phyloP scores from a whole-genome alignment of 1,140 invertebrate genomes.

The Microplitis mediator region DNA sequence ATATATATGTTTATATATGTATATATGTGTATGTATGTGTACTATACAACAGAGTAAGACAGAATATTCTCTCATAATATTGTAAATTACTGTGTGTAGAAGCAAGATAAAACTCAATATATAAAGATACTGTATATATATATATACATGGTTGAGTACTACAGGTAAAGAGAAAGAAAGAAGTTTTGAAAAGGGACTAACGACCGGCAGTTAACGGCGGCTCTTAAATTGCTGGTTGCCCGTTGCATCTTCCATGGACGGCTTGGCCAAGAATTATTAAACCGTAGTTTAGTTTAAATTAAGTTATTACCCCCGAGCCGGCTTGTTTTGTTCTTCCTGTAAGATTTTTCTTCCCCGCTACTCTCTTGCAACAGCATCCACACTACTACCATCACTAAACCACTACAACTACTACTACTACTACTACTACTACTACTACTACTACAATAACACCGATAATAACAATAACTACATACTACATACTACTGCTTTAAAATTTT shows the following conservation, averaged over 20 bases:
- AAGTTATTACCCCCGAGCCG: conserved; percentile 62
- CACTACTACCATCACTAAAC: neutral
- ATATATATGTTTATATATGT: no score
- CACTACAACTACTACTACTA: no score
- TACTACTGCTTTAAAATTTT: neutral
- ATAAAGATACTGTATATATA: neutral
- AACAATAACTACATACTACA: neutral
- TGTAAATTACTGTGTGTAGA: no score
- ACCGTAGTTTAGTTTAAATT: conserved; percentile 66
- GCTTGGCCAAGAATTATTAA: conserved; percentile 62
- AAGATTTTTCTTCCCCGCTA: conserved; percentile 36
- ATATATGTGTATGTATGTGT: no score
- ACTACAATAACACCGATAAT: no score
- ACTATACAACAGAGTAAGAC: no score
- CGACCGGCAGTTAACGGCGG: conserved; percentile 65
- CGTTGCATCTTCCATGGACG: conserved; percentile 57
- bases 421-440: neutral
- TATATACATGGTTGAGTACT: neutral
- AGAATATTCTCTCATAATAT: no score
- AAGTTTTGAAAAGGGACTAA: conserved; percentile 65
- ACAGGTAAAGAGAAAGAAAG: conserved; percentile 49
- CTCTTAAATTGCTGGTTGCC: conserved; percentile 64
- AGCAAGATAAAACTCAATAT: no score
- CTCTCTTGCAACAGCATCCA: conserved; percentile 8
- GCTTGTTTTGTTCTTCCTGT: conserved; percentile 51